Evolutionary conservation across 2,888 invertebrate species (phyloP).

Genomic region (Cryptocephalus primarius): DNA sequence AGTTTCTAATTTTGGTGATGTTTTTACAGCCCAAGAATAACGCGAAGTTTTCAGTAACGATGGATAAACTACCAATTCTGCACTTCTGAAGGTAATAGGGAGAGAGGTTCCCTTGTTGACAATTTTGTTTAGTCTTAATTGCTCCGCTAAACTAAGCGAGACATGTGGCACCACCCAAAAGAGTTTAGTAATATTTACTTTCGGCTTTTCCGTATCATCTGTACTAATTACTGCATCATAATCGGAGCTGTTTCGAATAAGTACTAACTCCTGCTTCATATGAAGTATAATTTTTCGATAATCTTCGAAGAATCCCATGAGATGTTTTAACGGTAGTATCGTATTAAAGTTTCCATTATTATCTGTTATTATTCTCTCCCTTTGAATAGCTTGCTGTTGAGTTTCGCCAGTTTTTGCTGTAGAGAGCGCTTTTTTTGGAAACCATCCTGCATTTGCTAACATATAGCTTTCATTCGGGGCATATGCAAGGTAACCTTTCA

Average conservation of each 20-base stretch:
- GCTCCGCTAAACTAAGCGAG: conserved; percentile 2
- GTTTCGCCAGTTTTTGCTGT: no score
- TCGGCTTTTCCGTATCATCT: conserved; percentile 5
- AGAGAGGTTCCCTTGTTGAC: conserved; percentile 4
- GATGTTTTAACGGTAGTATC: conserved; percentile 5
- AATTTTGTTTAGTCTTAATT: conserved; percentile 6
- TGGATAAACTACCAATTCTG: conserved; percentile 10
- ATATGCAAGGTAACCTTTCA: conserved; percentile 2
- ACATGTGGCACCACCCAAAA: conserved; percentile 11
- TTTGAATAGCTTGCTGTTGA: background rate
- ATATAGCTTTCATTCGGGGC: conserved; percentile 1
- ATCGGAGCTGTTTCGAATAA: conserved; percentile 8
- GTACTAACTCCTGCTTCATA: conserved; percentile 11
- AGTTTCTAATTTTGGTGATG: conserved; percentile 5
- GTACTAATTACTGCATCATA: conserved; percentile 5
- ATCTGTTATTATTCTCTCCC: conserved; percentile 2
- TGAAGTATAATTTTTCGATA: conserved; percentile 10
- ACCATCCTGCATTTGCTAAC: conserved; percentile 6
- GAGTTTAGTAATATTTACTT: conserved; percentile 7
- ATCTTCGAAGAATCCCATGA: conserved; percentile 7
- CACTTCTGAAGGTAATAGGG: conserved; percentile 6
- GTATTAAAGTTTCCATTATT: conserved; percentile 4
- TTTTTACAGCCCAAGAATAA: conserved; percentile 9
- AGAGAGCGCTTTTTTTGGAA: conserved; percentile 1
- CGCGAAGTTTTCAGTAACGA: conserved; percentile 5